Percentiles rank a stretch among this genome's conserved stretches.
Conservation (phyloP, 2,888 invertebrate genomes). For the Formica aserva region DNA sequence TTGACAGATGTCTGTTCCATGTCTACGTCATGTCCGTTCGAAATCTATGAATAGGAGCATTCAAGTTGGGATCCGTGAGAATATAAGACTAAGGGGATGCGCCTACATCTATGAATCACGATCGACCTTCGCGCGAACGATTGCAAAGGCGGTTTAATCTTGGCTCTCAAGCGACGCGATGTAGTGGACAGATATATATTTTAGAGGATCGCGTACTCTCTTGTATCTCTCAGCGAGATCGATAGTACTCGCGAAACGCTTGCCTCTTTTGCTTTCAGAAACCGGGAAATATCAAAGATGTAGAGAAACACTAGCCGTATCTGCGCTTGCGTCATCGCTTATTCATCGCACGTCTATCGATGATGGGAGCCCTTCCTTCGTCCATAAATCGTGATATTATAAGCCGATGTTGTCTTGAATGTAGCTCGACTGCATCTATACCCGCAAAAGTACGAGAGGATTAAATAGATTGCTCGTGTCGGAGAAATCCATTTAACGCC, state of each 20-base stretch:
- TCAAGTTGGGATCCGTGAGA: conserved; percentile 43
- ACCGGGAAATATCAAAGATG: conserved; percentile 50
- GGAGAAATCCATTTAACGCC: conserved; percentile 36
- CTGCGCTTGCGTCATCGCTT: conserved; percentile 40
- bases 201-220: conserved; percentile 6
- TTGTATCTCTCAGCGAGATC: background rate
- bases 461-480: conserved; percentile 30
- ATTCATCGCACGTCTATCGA: conserved; percentile 54
- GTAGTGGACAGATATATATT: conserved; percentile 32
- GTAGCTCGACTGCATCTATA: conserved; percentile 3
- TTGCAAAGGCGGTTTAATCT: conserved; percentile 39
- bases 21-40: conserved; percentile 17
- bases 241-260: conserved; percentile 3
- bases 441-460: conserved; percentile 26
- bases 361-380: conserved; percentile 42
- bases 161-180: background rate
- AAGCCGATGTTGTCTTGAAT: conserved; percentile 40
- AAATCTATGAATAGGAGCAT: conserved; percentile 25
- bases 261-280: conserved; percentile 28
- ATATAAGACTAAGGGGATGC: conserved; percentile 37
- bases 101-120: conserved; percentile 32
- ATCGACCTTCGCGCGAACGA: conserved; percentile 39
- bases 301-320: conserved; percentile 17
- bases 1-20: conserved; percentile 11
- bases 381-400: conserved; percentile 55